Percentiles rank a stretch among this genome's conserved stretches.
Evolutionary conservation across 2,797 vertebrate genomes (phyloP).

Genomic region (Acipenser transmontanus): DNA sequence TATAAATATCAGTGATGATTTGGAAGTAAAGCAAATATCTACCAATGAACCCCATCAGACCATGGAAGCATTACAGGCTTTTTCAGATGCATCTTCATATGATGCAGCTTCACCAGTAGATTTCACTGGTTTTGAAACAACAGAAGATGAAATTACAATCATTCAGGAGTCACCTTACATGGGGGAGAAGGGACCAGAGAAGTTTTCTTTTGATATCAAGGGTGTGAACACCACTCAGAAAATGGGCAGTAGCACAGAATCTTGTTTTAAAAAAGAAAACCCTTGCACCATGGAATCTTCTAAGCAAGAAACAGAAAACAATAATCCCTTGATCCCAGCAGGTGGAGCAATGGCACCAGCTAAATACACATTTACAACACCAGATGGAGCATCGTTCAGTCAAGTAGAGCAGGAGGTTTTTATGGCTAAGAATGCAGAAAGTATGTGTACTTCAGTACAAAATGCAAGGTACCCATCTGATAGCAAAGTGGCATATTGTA

Average conservation of each 20-base stretch:
- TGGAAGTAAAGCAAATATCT: conserved; percentile 3
- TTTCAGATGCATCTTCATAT: background rate
- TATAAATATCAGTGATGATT: background rate
- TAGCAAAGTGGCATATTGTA: conserved; percentile 5
- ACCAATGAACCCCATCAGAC: conserved; percentile 13
- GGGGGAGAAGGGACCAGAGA: conserved; percentile 19
- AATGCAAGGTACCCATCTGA: background rate
- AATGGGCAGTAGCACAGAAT: background rate
- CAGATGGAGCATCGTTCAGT: conserved; percentile 20
- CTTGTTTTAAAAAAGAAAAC: background rate
- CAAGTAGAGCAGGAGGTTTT: background rate
- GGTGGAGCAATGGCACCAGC: conserved; percentile 47
- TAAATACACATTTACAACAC: background rate
- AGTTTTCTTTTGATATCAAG: conserved; percentile 5
- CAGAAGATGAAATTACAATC: conserved; percentile 19
- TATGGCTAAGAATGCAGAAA: background rate
- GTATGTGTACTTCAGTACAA: conserved; percentile 1
- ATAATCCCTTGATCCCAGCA: conserved; percentile 42
- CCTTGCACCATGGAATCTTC: background rate
- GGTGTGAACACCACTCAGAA: background rate
- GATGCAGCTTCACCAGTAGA: conserved; percentile 1
- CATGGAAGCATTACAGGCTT: conserved; percentile 10
- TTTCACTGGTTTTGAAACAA: background rate
- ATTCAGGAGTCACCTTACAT: conserved; percentile 26
- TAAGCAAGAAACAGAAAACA: conserved; percentile 31